Percentiles rank a stretch among this genome's conserved stretches.
phyloP scores from a whole-genome alignment of 2,797 vertebrate genomes.

The Euthynnus affinis region DNA sequence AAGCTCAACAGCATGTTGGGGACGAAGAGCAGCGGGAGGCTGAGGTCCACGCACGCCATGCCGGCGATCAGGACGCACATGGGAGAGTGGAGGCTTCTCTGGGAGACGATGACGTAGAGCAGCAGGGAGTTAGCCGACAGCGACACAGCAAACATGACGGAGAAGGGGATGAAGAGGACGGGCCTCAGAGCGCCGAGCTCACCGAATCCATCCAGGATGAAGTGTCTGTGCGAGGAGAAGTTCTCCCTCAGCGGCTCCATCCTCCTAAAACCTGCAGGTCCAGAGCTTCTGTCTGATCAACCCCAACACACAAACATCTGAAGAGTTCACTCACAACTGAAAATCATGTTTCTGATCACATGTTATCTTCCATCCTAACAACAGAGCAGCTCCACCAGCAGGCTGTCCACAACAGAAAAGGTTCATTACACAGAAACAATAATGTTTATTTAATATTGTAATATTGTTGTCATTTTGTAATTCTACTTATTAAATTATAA shows the following conservation, averaged over 20 bases:
- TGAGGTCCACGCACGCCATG: conserved; percentile 67
- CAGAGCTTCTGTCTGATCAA: too few species aligned
- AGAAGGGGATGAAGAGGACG: conserved; percentile 65
- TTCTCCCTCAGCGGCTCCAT: conserved; percentile 30
- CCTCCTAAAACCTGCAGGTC: neutral
- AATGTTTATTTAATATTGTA: too few species aligned
- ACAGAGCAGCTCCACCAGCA: too few species aligned
- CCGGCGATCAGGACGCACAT: conserved; percentile 82
- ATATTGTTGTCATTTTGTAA: too few species aligned
- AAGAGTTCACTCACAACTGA: neutral
- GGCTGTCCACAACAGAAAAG: too few species aligned
- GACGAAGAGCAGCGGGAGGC: conserved; percentile 64
- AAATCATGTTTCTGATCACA: too few species aligned
- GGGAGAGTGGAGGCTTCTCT: conserved; percentile 71
- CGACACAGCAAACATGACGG: conserved; percentile 51
- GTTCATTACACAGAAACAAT: too few species aligned
- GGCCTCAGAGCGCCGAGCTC: conserved; percentile 50
- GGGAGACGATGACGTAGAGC: conserved; percentile 65
- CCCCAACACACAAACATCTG: neutral
- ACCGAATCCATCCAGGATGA: conserved; percentile 52
- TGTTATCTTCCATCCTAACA: too few species aligned
- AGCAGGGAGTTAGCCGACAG: conserved; percentile 69
- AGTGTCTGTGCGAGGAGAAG: conserved; percentile 40
- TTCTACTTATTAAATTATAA: too few species aligned
- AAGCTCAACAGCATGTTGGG: conserved; percentile 78